A percentile compares a stretch with the other conserved stretches of the same genome.
phyloP scores from a whole-genome alignment of 2,797 vertebrate genomes.

The Eulemur mongoz region DNA sequence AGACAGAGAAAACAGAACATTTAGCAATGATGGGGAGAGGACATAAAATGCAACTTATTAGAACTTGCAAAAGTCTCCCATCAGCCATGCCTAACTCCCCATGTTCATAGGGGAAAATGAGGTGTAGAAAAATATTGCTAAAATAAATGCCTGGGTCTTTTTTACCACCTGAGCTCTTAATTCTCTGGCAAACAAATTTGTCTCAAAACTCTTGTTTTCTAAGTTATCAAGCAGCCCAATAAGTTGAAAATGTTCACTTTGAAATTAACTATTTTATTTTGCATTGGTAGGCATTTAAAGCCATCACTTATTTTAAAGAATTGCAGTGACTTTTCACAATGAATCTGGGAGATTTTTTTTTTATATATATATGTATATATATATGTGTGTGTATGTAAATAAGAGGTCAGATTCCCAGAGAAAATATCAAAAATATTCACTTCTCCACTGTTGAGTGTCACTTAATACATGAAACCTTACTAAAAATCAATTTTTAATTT shows the following conservation, averaged over 20 bases:
- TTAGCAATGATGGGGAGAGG: not conserved
- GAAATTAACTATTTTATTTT: conserved; percentile 8
- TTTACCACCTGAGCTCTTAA: not conserved
- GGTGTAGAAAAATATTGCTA: not conserved
- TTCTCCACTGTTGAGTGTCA: not conserved
- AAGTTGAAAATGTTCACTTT: not conserved
- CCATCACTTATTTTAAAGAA: not conserved
- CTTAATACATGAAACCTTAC: conserved; percentile 32
- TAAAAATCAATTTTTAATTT: conserved; percentile 56
- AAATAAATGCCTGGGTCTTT: not conserved
- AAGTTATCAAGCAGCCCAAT: not conserved
- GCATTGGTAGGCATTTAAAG: not conserved
- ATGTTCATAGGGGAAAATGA: not conserved
- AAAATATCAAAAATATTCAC: conserved; percentile 13
- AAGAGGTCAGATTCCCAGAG: not conserved
- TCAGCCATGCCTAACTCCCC: not conserved
- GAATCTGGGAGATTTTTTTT: not conserved
- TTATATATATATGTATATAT: not conserved
- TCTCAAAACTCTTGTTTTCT: not conserved
- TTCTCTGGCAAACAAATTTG: not conserved
- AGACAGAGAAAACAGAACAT: not conserved
- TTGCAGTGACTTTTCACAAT: not conserved
- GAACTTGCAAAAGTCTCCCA: not conserved
- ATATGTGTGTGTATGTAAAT: not conserved
- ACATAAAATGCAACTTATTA: not conserved